Conservation (phyloP, 1,140 invertebrate species). For the Lepidurus apus region DNA sequence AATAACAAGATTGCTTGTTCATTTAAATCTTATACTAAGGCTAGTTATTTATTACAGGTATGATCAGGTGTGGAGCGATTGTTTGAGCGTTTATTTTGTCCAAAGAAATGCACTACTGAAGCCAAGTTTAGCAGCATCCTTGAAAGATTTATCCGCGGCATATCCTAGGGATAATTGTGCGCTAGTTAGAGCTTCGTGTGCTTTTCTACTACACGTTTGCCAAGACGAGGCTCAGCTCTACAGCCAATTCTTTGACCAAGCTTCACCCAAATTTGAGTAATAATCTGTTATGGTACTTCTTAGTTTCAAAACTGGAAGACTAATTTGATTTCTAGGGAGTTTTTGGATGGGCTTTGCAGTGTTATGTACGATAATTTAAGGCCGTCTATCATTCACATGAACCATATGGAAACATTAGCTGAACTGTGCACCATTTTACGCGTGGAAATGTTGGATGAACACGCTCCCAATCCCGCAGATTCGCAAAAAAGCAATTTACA, state of each 20-base stretch:
- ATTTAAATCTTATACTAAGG: too few species aligned
- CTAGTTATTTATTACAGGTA: constrained; percentile 52
- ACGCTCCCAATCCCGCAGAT: constrained; percentile 59
- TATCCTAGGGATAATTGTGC: constrained; percentile 81
- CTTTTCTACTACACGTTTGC: constrained; percentile 82
- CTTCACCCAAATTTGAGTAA: constrained; percentile 61
- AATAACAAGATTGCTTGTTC: constrained; percentile 33
- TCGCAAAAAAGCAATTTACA: neutral
- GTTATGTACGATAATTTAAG: constrained; percentile 86
- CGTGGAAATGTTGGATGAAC: constrained; percentile 91
- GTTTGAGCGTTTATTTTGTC: constrained; percentile 77
- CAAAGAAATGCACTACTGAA: constrained; percentile 67
- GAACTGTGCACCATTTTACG: constrained; percentile 92
- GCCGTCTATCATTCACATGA: constrained; percentile 94
- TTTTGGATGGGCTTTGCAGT: constrained; percentile 77
- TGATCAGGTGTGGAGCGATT: constrained; percentile 66
- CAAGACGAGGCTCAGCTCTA: constrained; percentile 87
- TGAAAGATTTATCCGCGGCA: constrained; percentile 61
- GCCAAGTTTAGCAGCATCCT: constrained; percentile 67
- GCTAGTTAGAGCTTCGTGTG: constrained; percentile 76
- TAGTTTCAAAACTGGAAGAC: constrained; percentile 13
- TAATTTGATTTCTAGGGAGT: constrained; percentile 42
- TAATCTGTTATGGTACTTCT: constrained; percentile 22
- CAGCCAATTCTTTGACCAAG: constrained; percentile 75
- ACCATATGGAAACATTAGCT: constrained; percentile 93